Percentiles rank a stretch among this genome's conserved stretches.
These are phyloP conservation scores for Apamea sordens DNA, from an alignment of 2,888 invertebrate species.

Conservation along the genomic window DNA sequence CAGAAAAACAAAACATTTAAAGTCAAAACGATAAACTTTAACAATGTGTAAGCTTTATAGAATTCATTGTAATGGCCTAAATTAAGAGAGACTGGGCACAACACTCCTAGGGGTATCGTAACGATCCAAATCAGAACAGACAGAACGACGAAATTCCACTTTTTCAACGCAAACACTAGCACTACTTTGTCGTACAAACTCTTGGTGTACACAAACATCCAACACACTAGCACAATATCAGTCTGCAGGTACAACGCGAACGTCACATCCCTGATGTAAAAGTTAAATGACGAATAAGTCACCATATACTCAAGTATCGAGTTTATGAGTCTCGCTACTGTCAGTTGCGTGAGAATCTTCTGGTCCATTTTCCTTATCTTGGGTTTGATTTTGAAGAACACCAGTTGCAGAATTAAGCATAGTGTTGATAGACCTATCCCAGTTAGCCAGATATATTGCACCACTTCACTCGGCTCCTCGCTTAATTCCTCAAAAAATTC, in stretches of 20 bases:
- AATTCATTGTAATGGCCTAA: slow-evolving; percentile 40
- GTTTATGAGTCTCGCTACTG: slow-evolving; percentile 75
- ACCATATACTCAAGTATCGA: slow-evolving; percentile 73
- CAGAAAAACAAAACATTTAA: slow-evolving; percentile 76
- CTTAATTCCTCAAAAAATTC: not conserved
- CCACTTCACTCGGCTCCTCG: not conserved
- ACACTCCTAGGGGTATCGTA: slow-evolving; percentile 72
- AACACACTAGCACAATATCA: slow-evolving; percentile 76
- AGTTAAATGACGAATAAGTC: slow-evolving; percentile 23
- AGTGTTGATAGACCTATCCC: slow-evolving; percentile 74
- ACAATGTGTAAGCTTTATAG: slow-evolving; percentile 70
- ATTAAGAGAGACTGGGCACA: slow-evolving; percentile 60
- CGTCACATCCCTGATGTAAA: slow-evolving; percentile 47
- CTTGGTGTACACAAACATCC: slow-evolving; percentile 83
- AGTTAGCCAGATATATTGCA: slow-evolving; percentile 68
- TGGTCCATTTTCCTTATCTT: slow-evolving; percentile 79
- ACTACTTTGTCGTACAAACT: slow-evolving; percentile 82
- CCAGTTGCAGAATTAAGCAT: slow-evolving; percentile 72
- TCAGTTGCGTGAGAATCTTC: slow-evolving; percentile 77
- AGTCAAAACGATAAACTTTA: slow-evolving; percentile 76
- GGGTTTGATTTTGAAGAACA: slow-evolving; percentile 69
- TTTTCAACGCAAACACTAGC: slow-evolving; percentile 73
- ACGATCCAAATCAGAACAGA: slow-evolving; percentile 73
- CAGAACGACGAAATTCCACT: slow-evolving; percentile 66
- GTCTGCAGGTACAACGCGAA: slow-evolving; percentile 74